These are phyloP conservation scores for Bellardia bayeri DNA, from an alignment of 2,888 invertebrate genomes.

Conservation along the genomic window DNA sequence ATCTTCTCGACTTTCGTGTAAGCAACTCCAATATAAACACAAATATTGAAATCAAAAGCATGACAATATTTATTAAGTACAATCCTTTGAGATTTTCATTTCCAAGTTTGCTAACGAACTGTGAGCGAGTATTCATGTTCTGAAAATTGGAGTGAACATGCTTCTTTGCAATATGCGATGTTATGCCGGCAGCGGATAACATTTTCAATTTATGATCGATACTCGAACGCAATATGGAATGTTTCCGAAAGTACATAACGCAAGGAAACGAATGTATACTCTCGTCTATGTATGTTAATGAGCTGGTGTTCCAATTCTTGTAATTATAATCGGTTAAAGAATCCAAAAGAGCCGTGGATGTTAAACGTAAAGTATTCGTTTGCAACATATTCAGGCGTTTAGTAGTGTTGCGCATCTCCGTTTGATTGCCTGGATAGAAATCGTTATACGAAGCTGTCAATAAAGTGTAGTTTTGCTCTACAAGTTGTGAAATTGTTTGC, in stretches of 20 bases:
- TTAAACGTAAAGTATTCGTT: neutral
- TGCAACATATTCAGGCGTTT: neutral
- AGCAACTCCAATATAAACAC: slow-evolving; percentile 73
- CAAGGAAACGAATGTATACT: slow-evolving; percentile 76
- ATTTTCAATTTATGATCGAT: slow-evolving; percentile 77
- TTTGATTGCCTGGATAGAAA: slow-evolving; percentile 76
- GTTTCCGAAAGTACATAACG: slow-evolving; percentile 77
- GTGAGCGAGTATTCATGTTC: slow-evolving; percentile 43
- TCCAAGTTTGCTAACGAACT: slow-evolving; percentile 35
- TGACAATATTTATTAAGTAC: slow-evolving; percentile 60
- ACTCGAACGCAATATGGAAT: slow-evolving; percentile 76
- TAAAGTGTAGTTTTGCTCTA: slow-evolving; percentile 75
- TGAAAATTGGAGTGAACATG: slow-evolving; percentile 38
- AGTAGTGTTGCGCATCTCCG: slow-evolving; percentile 38
- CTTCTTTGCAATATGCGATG: slow-evolving; percentile 51
- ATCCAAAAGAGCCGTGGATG: slow-evolving; percentile 71
- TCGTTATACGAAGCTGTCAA: slow-evolving; percentile 68
- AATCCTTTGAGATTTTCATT: slow-evolving; percentile 71
- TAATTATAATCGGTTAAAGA: slow-evolving; percentile 76
- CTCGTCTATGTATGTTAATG: slow-evolving; percentile 77
- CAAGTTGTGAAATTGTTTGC: slow-evolving; percentile 74
- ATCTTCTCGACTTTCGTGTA: slow-evolving; percentile 33
- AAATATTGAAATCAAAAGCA: slow-evolving; percentile 54
- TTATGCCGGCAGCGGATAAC: slow-evolving; percentile 77
- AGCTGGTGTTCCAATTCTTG: slow-evolving; percentile 73